Evolutionary conservation across 2,888 invertebrate species (phyloP), one percentile per base, ranked within the genome.

Genomic region (Microctonus hyperodae): DNA sequence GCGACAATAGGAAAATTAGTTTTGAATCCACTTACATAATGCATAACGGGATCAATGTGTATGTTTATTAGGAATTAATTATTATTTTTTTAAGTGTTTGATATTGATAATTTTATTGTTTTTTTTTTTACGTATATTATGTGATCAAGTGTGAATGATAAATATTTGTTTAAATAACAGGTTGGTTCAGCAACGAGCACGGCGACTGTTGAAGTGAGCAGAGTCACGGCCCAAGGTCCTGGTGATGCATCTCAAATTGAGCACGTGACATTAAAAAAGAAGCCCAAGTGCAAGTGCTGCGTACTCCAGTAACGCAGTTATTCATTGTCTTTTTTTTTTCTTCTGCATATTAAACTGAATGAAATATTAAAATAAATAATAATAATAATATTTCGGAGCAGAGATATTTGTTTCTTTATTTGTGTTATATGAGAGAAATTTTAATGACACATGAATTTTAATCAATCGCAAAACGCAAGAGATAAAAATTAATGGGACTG

Each of bases 271-370:
- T 90, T 96, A 83, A 95, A 96, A 88, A 96, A 96, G 89, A 96
- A 95, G 88, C 94, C 93, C 86, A 95, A 95, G 88, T 95, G 95
- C 90, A 92, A 94, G 85, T 96, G 96, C 88, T 96, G 96, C 88
- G 93, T 93, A 84, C 89, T 95, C 85, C 95, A 95, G 90, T 95
- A 94, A 89, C 75, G 73, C 68, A 72, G 57, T 67, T 20, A 37
- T 11, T 22, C 25, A 10, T 35, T 10, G 3, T 28, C 28, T 28
- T 28, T 28, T 28, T 28, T 28, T 28, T 28, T 28, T 28, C n/a
- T n/a, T n/a, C n/a, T 28, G 4, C 7, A 7, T 28, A 5, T 33
- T 33, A 20, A 4, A 33, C 22, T 9, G 20, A 31, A 58, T 25
- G 28, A 37, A 40, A 51, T 37, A 16, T 22, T 3, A 44, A 16